Evolutionary conservation across 2,797 vertebrate genomes (phyloP).

Genomic region (Ispidina picta): DNA sequence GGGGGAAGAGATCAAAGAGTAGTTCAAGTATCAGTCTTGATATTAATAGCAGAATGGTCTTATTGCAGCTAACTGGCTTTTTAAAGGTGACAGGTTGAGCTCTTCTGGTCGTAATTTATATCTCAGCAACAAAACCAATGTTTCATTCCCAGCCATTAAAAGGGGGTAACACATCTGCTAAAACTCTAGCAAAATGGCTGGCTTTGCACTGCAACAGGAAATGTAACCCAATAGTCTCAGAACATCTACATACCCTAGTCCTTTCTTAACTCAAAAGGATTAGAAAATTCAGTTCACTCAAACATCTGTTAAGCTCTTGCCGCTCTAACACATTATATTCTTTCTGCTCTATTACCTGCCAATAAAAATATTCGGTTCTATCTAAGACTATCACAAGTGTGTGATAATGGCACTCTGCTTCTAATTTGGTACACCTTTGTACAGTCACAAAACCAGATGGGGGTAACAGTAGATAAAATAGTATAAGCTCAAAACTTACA

Average conservation of each 20-base stretch:
- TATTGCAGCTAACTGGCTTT: constrained; percentile 58
- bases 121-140: constrained; percentile 60
- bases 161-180: constrained; percentile 77
- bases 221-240: constrained; percentile 79
- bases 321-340: constrained; percentile 77
- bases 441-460: constrained; percentile 14
- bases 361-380: constrained; percentile 81
- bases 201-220: constrained; percentile 77
- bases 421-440: constrained; percentile 38
- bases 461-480: background rate
- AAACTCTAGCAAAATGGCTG: constrained; percentile 73
- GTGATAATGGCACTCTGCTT: constrained; percentile 65
- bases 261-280: constrained; percentile 73
- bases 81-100: constrained; percentile 66
- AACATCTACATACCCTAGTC: constrained; percentile 73
- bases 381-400: constrained; percentile 70
- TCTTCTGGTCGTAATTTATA: constrained; percentile 71
- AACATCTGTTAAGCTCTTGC: constrained; percentile 85
- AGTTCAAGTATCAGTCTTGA: constrained; percentile 51
- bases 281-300: constrained; percentile 78
- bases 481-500: background rate
- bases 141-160: constrained; percentile 66
- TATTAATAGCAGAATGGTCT: constrained; percentile 60
- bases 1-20: background rate
- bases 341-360: constrained; percentile 72